Evolutionary conservation across 2,797 vertebrate genomes (phyloP).

Genomic region (Pogonophryne albipinna): DNA sequence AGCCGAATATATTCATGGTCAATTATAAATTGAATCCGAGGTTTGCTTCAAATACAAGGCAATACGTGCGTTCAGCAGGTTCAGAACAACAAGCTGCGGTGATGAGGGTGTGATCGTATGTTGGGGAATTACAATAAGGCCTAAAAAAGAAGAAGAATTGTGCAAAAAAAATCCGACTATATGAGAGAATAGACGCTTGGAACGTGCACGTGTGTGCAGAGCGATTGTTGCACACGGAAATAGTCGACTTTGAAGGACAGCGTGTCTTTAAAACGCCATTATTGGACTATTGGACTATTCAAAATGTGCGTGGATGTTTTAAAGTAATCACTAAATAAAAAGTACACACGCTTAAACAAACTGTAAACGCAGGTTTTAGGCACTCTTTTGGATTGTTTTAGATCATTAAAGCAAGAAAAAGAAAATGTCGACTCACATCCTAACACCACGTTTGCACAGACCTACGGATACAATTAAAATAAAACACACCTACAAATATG

Average conservation of each 20-base stretch:
- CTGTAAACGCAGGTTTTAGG: background rate
- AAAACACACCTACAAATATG: background rate
- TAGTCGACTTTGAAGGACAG: background rate
- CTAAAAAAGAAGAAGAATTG: background rate
- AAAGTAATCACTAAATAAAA: constrained; percentile 16
- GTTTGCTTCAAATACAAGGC: constrained; percentile 12
- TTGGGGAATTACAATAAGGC: background rate
- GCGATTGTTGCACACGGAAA: background rate
- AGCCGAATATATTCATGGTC: constrained; percentile 32
- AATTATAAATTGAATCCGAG: constrained; percentile 20
- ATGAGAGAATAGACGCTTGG: constrained; percentile 9
- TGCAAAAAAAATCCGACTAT: background rate
- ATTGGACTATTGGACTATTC: background rate
- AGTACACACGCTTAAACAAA: background rate
- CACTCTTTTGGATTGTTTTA: background rate
- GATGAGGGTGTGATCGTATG: background rate
- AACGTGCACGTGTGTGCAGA: constrained; percentile 18
- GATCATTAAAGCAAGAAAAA: constrained; percentile 25
- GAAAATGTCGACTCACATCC: constrained; percentile 6
- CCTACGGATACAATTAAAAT: background rate
- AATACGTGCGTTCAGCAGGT: constrained; percentile 1
- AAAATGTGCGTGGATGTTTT: constrained; percentile 1
- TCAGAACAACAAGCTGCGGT: background rate
- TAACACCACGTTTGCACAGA: background rate
- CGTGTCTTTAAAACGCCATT: background rate